Base-by-base conservation (phyloP, 2,888 invertebrate genomes). In the Daptonema setosum region DNA sequence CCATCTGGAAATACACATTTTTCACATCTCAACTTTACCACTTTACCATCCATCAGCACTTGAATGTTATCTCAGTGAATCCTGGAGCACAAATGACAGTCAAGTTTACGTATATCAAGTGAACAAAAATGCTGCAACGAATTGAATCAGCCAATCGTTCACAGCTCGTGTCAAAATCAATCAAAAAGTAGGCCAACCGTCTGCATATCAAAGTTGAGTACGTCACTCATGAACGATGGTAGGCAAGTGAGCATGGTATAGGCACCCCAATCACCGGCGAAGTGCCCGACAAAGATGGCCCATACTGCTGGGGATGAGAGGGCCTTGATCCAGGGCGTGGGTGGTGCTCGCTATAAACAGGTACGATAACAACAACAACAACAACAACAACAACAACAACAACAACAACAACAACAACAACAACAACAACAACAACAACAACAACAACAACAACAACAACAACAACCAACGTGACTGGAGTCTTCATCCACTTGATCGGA, bases 261-360 rank as follows among this genome's bases (percentile, higher is more conserved):
- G 17, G 71, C 70, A 30, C 74, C 75, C 74, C 74, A 75, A 62
- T 75, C 74, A 17, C 70, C 72, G 51, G 71, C 69, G 60, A 73
- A 68, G 62, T 74, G 73, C 30, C 69, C 70, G 29, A 72, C 65
- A 59, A 74, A 67, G 57, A 71, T 68, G 26, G 74, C 74, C 66
- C 71, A 70, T 22, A 69, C 65, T 14, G 68, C 64, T 26, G 59
- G 58, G 17, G 74, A 74, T 1, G 67, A 68, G 1, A 71, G 60
- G 58, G 74, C 69, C 29, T 63, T 62, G 20, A 57, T 43, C 72
- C 73, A 73, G 11, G 74, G 74, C 2, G 73, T 68, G n/a, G 65
- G 60, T 26, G 67, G 58, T 22, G 66, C 63, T 68, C 68, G 61
- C 8, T 61, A 63, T 26, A 26, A 24, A 28, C 52, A 28, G 8